These are phyloP conservation scores for Onychomys arenicola DNA, from an alignment of 2,797 vertebrate genomes.

Conservation along the genomic window DNA sequence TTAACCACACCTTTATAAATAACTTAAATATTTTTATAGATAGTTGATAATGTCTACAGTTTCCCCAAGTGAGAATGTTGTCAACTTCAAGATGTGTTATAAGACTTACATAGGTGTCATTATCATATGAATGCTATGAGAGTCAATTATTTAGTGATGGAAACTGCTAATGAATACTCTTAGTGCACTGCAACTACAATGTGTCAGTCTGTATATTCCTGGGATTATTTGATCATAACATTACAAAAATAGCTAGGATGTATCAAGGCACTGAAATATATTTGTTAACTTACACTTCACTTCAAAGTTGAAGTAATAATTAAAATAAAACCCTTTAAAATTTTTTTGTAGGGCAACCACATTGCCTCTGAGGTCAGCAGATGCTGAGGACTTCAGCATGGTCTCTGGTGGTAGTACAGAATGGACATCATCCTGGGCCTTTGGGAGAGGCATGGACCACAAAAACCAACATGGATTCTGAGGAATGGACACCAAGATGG, in stretches of 20 bases:
- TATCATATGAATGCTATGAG: not conserved
- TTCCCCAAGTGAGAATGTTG: not conserved
- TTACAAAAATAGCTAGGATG: conserved; percentile 4
- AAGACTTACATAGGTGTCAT: not conserved
- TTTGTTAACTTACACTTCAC: not conserved
- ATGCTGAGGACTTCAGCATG: not conserved
- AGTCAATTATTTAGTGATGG: not conserved
- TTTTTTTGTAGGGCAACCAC: not conserved
- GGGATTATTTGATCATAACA: not conserved
- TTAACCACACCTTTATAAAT: not conserved
- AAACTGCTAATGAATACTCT: not conserved
- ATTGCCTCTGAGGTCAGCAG: not conserved
- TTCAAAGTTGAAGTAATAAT: not conserved
- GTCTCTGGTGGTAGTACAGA: not conserved
- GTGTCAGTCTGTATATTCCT: not conserved
- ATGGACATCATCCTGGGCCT: not conserved
- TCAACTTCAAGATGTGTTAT: not conserved
- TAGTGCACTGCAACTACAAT: not conserved
- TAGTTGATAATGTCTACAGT: not conserved
- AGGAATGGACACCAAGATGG: not conserved
- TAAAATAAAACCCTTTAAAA: not conserved
- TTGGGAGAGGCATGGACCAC: not conserved
- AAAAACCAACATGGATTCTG: not conserved
- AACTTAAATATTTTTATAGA: not conserved
- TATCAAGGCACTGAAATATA: not conserved